phyloP scores from a whole-genome alignment of 2,888 invertebrate species.

The Lypha dubia region DNA sequence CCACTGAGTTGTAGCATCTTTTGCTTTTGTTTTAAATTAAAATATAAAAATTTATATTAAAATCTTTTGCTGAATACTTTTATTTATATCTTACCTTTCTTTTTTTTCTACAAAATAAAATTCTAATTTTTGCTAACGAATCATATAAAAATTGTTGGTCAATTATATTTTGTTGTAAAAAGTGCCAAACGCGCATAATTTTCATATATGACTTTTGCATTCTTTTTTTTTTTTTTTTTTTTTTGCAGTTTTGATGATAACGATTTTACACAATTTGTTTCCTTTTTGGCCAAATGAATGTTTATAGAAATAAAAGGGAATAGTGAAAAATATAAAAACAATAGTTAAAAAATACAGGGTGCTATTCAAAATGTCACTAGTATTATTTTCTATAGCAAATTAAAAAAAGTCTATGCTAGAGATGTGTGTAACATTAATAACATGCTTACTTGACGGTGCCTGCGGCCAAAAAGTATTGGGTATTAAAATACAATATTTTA shows the following conservation, averaged over 20 bases:
- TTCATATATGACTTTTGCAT: slow-evolving; percentile 69
- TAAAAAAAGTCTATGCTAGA: no score
- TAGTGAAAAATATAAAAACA: slow-evolving; percentile 38
- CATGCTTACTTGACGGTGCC: no score
- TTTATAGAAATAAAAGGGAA: slow-evolving; percentile 25
- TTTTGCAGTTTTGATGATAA: slow-evolving; percentile 61
- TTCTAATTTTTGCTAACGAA: slow-evolving; percentile 81
- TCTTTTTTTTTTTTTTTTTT: no score
- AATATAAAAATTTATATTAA: neutral
- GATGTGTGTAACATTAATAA: no score
- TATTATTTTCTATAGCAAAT: no score
- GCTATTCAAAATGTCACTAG: neutral
- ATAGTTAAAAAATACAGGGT: slow-evolving; percentile 40
- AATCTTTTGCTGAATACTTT: neutral
- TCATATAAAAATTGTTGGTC: slow-evolving; percentile 84
- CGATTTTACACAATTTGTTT: slow-evolving; percentile 54
- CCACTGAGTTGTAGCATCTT: no score
- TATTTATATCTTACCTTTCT: neutral
- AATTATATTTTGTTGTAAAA: slow-evolving; percentile 79
- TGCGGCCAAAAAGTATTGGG: no score
- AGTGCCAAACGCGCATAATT: slow-evolving; percentile 80
- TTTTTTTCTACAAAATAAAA: slow-evolving; percentile 23
- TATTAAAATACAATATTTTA: no score
- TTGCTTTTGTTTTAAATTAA: neutral
- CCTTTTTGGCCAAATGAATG: slow-evolving; percentile 31